A percentile compares a stretch with the other conserved stretches of the same genome.
These are phyloP conservation scores for Anoplolepis gracilipes DNA, from an alignment of 1,140 invertebrate genomes.

Conservation along the genomic window DNA sequence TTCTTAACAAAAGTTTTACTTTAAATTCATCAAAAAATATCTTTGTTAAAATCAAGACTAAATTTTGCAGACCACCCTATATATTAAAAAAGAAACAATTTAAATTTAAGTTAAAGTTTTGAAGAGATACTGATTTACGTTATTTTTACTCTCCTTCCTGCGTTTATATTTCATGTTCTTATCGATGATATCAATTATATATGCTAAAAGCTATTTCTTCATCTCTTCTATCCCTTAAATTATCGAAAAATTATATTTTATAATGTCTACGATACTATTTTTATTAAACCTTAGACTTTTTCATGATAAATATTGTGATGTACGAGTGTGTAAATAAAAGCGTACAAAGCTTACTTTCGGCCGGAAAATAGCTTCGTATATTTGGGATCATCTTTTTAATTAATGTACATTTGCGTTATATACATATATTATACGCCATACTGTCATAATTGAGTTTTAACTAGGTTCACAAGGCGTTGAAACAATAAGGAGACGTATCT, in stretches of 20 bases:
- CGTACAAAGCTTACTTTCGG: conserved; percentile 67
- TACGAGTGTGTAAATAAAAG: conserved; percentile 39
- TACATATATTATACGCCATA: conserved; percentile 79
- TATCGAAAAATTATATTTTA: background rate
- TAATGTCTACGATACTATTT: background rate
- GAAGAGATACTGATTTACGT: background rate
- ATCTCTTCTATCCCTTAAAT: background rate
- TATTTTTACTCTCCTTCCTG: background rate
- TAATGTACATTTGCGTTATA: conserved; percentile 85
- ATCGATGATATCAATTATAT: conserved; percentile 10
- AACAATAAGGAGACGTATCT: conserved; percentile 67
- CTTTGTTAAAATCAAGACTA: background rate
- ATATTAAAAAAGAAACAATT: background rate
- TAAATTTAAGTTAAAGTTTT: background rate
- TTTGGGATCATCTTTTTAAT: conserved; percentile 81
- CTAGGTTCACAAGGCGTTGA: conserved; percentile 68
- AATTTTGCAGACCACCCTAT: background rate
- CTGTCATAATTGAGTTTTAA: conserved; percentile 61
- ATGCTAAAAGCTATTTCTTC: background rate
- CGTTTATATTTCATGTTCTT: background rate
- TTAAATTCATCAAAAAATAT: background rate
- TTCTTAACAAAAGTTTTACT: background rate
- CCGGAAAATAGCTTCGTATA: conserved; percentile 85
- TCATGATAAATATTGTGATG: conserved; percentile 9
- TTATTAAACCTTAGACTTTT: background rate